Conservation (phyloP, 1,140 invertebrate genomes). For the Araneus ventricosus region DNA sequence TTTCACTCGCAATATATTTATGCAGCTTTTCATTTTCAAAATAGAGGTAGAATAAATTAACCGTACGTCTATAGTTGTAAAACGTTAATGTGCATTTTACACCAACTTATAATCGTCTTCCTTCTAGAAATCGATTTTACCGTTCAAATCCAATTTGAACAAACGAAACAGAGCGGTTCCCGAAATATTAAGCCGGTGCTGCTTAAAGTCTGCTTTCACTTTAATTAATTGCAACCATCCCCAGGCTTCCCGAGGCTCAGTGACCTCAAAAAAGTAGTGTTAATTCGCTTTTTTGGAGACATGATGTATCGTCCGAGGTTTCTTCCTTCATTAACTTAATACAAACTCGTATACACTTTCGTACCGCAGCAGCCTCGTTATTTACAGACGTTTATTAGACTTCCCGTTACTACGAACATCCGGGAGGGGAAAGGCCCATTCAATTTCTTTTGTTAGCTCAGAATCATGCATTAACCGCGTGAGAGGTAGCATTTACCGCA, state of each 20-base stretch:
- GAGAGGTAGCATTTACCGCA: neutral
- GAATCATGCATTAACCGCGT: constrained; percentile 7
- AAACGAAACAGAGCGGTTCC: too few relatives aligned
- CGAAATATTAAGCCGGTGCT: too few relatives aligned
- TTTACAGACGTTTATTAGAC: constrained; percentile 22
- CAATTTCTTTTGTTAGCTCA: constrained; percentile 11
- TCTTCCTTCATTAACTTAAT: constrained; percentile 5
- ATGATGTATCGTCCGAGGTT: neutral
- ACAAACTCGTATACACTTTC: neutral
- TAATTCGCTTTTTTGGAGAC: neutral
- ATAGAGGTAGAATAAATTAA: too few relatives aligned
- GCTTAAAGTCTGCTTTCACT: neutral
- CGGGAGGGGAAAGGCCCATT: constrained; percentile 9
- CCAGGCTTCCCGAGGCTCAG: neutral
- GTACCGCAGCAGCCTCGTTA: neutral
- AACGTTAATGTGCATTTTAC: too few relatives aligned
- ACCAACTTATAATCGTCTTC: too few relatives aligned
- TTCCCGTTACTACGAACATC: constrained; percentile 21
- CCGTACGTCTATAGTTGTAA: too few relatives aligned
- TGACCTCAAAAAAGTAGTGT: neutral
- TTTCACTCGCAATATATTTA: too few relatives aligned
- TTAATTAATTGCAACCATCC: neutral
- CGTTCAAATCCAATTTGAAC: too few relatives aligned
- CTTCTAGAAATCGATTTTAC: too few relatives aligned
- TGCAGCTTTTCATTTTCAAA: too few relatives aligned